Evolutionary conservation across 2,113 vertebrate genomes (phyloP).

Genomic region (Sapayoa aenigma): DNA sequence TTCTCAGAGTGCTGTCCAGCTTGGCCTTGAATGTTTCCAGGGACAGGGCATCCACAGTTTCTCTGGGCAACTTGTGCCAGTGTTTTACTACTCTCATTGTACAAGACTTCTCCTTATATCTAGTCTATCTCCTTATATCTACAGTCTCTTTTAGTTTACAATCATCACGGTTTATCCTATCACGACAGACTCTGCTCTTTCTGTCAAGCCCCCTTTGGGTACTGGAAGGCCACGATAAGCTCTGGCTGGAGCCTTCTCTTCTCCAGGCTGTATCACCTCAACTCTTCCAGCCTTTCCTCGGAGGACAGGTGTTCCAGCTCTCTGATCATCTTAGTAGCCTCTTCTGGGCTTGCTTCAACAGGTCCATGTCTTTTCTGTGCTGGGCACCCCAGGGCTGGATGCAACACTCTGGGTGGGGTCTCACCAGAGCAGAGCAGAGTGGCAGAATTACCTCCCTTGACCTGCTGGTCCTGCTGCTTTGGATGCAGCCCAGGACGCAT

Average conservation of each 20-base stretch:
- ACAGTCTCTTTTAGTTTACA: background rate
- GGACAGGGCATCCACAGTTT: background rate
- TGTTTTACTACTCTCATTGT: background rate
- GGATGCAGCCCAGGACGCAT: accelerated
- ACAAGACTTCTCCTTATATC: background rate
- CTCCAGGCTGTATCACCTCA: background rate
- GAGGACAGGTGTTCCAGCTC: background rate
- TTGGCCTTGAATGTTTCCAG: background rate
- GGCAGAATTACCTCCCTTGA: background rate
- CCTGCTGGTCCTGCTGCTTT: accelerated
- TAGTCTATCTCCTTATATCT: background rate
- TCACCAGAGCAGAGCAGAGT: background rate
- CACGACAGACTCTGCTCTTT: background rate
- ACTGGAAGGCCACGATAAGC: background rate
- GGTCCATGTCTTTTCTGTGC: background rate
- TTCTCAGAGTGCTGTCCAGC: background rate
- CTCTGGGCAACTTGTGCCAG: background rate
- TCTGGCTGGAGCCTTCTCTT: background rate
- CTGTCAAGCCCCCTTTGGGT: background rate
- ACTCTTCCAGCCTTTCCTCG: background rate
- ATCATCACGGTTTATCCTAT: background rate
- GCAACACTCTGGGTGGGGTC: background rate
- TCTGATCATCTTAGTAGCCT: background rate
- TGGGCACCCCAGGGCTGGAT: background rate
- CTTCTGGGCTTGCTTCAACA: background rate